Percentiles rank a stretch among this genome's conserved stretches.
Conservation (phyloP, 2,888 invertebrate genomes). For the Aelia acuminata region DNA sequence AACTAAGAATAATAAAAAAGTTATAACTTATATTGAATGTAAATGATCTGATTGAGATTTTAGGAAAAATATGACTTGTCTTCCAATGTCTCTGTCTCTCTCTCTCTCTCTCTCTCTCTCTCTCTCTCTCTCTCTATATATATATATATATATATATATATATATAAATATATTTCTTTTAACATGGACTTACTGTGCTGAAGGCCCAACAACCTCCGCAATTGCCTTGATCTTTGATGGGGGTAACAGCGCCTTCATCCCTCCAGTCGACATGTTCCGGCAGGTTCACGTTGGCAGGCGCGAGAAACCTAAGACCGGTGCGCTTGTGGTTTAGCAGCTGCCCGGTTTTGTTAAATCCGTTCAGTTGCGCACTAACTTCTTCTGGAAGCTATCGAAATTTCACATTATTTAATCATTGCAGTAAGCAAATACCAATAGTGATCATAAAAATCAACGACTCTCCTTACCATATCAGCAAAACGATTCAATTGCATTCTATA, state of each 20-base stretch:
- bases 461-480: slow-evolving; percentile 82
- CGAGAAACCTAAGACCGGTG: background rate
- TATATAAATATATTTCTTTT: no score
- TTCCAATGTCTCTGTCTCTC: no score
- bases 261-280: slow-evolving; percentile 90
- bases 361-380: slow-evolving; percentile 57
- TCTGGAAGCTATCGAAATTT: slow-evolving; percentile 42
- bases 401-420: background rate
- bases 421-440: background rate
- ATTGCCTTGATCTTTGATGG: slow-evolving; percentile 87
- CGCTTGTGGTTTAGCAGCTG: slow-evolving; percentile 66
- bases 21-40: no score
- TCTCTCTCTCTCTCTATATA: no score
- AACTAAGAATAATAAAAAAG: no score
- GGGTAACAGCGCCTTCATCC: slow-evolving; percentile 86
- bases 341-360: slow-evolving; percentile 75
- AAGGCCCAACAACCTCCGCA: slow-evolving; percentile 90
- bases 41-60: no score
- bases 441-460: background rate
- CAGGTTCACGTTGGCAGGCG: slow-evolving; percentile 78
- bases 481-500: slow-evolving; percentile 84
- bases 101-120: no score
- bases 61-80: no score
- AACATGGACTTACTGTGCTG: slow-evolving; percentile 78
- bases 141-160: no score